Conservation (phyloP, 2,113 vertebrate species). For the Excalfactoria chinensis region DNA sequence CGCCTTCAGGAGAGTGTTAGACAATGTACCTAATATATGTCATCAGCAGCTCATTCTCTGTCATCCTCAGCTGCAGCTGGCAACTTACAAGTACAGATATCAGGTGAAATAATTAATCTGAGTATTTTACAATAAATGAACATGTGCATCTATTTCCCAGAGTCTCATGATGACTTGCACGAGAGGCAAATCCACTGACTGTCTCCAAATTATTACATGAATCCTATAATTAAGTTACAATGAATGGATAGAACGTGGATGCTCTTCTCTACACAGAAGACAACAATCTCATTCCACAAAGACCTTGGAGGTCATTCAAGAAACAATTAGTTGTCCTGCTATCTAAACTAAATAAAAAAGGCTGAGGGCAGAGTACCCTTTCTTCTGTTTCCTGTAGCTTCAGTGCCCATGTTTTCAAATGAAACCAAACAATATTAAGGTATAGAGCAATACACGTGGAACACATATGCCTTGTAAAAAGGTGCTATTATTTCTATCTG, state of each 20-base stretch:
- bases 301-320: conserved; percentile 81
- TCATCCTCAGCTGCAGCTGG: conserved; percentile 61
- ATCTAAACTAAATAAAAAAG: conserved; percentile 72
- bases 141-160: conserved; percentile 80
- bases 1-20: neutral
- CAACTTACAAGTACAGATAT: conserved; percentile 76
- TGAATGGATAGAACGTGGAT: conserved; percentile 79
- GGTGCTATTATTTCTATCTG: neutral
- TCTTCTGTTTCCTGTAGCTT: conserved; percentile 56
- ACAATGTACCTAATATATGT: neutral
- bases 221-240: conserved; percentile 84
- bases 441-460: conserved; percentile 26
- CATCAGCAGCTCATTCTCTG: conserved; percentile 6
- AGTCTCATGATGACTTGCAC: conserved; percentile 75
- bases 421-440: conserved; percentile 56
- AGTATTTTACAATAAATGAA: conserved; percentile 81
- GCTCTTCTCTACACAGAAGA: conserved; percentile 77
- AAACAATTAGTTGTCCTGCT: conserved; percentile 82
- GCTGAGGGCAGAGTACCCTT: conserved; percentile 39
- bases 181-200: conserved; percentile 80
- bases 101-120: conserved; percentile 84
- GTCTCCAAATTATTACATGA: conserved; percentile 83
- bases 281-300: conserved; percentile 82
- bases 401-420: conserved; percentile 53
- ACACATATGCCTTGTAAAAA: conserved; percentile 36